phyloP scores from a whole-genome alignment of 2,113 vertebrate genomes.

The Dipodomys stephensi region DNA sequence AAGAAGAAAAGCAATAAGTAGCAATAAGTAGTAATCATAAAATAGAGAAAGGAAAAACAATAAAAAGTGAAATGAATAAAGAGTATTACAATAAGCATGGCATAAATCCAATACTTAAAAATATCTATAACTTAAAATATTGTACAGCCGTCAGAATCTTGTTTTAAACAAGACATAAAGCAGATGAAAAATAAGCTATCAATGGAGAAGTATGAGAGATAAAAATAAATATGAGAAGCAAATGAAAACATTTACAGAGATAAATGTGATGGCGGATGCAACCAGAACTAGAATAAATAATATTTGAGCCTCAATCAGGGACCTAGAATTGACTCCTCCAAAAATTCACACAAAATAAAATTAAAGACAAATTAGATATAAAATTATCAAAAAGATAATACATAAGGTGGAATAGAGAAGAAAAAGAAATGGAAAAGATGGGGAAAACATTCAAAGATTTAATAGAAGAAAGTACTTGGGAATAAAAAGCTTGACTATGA shows the following conservation, averaged over 20 bases:
- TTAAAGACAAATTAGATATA: not conserved
- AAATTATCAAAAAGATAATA: constrained; percentile 13
- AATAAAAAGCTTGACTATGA: constrained; percentile 31
- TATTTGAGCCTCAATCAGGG: not conserved
- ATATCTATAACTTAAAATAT: constrained; percentile 19
- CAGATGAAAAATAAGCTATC: constrained; percentile 10
- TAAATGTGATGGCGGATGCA: constrained; percentile 19
- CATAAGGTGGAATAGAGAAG: not conserved
- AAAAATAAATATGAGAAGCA: constrained; percentile 39
- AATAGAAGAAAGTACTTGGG: not conserved
- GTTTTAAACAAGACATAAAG: not conserved
- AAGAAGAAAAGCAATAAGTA: not conserved
- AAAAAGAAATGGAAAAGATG: not conserved
- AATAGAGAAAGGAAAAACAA: constrained; percentile 17
- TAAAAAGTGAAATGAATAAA: constrained; percentile 20
- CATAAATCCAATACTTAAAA: constrained; percentile 19
- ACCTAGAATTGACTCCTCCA: not conserved
- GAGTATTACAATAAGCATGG: constrained; percentile 4
- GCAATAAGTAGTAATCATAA: constrained; percentile 10
- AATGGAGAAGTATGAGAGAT: constrained; percentile 24
- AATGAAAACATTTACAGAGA: constrained; percentile 42
- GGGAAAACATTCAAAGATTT: constrained; percentile 6
- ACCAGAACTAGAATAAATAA: constrained; percentile 2
- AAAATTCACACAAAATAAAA: constrained; percentile 1
- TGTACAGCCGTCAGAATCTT: not conserved